Percentiles rank a stretch among this genome's conserved stretches.
phyloP scores from a whole-genome alignment of 2,888 invertebrate species.

The Meloe dianella region DNA sequence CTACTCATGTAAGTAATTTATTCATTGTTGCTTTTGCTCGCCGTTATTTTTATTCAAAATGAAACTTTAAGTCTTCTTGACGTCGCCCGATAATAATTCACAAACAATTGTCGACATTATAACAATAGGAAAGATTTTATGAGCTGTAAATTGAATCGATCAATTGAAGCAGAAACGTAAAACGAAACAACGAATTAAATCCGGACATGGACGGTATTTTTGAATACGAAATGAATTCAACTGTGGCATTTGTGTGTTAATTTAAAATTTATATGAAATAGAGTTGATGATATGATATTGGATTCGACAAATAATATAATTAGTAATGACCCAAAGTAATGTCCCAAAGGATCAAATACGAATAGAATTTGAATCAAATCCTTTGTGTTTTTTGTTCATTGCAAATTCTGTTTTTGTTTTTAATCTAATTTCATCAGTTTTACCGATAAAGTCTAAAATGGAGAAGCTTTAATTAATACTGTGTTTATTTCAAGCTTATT shows the following conservation, averaged over 20 bases:
- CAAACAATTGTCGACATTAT: not conserved
- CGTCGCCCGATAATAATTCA: not conserved
- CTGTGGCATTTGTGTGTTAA: not conserved
- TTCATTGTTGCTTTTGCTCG: not conserved
- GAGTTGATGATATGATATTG: not conserved
- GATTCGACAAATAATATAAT: not conserved
- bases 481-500: not conserved
- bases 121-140: not conserved
- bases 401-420: too few relatives aligned
- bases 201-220: not conserved
- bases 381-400: too few relatives aligned
- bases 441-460: not conserved
- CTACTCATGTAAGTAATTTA: constrained; percentile 65
- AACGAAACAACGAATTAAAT: not conserved
- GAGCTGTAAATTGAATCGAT: not conserved
- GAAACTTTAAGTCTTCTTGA: not conserved
- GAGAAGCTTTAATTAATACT: not conserved
- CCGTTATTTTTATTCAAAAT: too few relatives aligned
- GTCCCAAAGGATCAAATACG: not conserved
- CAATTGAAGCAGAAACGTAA: not conserved
- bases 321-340: not conserved
- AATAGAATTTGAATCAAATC: not conserved
- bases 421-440: not conserved
- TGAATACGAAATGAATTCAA: not conserved
- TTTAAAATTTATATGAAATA: not conserved